Percentiles rank a stretch among this genome's conserved stretches.
phyloP scores from a whole-genome alignment of 1,140 invertebrate genomes.

The Microvelia longipes region DNA sequence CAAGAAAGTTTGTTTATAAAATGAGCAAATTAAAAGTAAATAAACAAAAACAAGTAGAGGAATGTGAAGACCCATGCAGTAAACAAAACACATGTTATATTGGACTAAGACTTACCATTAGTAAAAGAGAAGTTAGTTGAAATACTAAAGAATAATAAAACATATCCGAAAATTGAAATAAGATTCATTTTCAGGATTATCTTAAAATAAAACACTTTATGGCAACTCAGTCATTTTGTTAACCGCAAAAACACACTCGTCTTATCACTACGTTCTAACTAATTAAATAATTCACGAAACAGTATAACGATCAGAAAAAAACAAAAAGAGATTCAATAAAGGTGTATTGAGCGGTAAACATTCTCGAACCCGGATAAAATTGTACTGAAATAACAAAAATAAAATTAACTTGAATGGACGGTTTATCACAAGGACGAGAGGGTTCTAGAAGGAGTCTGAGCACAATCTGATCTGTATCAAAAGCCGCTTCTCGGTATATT shows the following conservation, averaged over 20 bases:
- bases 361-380: neutral
- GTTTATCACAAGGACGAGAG: neutral
- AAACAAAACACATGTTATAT: neutral
- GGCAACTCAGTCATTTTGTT: neutral
- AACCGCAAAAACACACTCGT: neutral
- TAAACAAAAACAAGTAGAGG: too few species aligned
- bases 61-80: too few species aligned
- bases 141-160: neutral
- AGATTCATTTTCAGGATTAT: neutral
- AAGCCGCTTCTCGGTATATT: too few species aligned
- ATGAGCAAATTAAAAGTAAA: neutral
- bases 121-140: neutral
- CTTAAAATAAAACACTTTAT: neutral
- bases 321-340: neutral
- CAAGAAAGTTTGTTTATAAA: neutral
- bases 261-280: neutral
- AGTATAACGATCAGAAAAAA: neutral
- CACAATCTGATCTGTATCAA: too few species aligned
- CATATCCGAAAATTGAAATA: neutral
- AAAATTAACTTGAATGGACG: neutral
- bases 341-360: neutral
- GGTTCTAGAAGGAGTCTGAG: too few species aligned
- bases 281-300: neutral
- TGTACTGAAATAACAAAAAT: neutral
- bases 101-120: neutral